Percentiles rank a stretch among this genome's conserved stretches.
These are phyloP conservation scores for Bovichtus variegatus DNA, from an alignment of 2,797 vertebrate genomes.

Conservation along the genomic window DNA sequence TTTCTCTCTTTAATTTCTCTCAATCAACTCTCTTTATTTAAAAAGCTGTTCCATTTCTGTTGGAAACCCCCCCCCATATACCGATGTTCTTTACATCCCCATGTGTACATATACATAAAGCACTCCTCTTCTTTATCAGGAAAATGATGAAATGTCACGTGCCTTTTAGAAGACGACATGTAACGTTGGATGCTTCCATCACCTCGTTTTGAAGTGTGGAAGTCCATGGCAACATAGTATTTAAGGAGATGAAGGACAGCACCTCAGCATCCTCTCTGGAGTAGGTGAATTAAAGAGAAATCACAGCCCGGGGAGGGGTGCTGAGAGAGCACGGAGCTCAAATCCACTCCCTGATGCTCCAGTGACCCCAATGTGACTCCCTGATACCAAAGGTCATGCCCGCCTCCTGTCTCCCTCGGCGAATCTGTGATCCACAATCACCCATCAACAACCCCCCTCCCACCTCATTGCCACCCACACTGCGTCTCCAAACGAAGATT, in stretches of 20 bases:
- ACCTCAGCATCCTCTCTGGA: slow-evolving; percentile 28
- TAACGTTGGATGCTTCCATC: slow-evolving; percentile 25
- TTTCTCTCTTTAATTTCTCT: neutral
- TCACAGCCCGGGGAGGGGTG: slow-evolving; percentile 46
- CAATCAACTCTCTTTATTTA: neutral
- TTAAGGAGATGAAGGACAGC: slow-evolving; percentile 44
- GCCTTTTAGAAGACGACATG: slow-evolving; percentile 30
- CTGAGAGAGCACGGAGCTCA: slow-evolving; percentile 29
- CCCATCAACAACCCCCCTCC: slow-evolving; percentile 3
- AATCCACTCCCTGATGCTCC: slow-evolving; percentile 55
- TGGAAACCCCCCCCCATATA: neutral
- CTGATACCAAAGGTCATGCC: slow-evolving; percentile 72
- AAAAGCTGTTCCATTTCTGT: slow-evolving; percentile 6
- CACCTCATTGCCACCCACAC: slow-evolving; percentile 67
- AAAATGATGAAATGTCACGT: slow-evolving; percentile 36
- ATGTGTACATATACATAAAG: slow-evolving; percentile 45
- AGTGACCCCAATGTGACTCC: slow-evolving; percentile 69
- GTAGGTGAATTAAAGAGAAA: slow-evolving; percentile 28
- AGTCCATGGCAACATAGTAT: slow-evolving; percentile 39
- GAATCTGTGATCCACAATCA: slow-evolving; percentile 32
- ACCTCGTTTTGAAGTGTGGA: slow-evolving; percentile 38
- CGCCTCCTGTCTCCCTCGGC: slow-evolving; percentile 46
- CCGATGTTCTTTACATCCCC: slow-evolving; percentile 36
- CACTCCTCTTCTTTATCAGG: slow-evolving; percentile 25
- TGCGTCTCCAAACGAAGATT: slow-evolving; percentile 58